Base-by-base conservation (phyloP, 2,113 vertebrate genomes). In the Xiphias gladius region DNA sequence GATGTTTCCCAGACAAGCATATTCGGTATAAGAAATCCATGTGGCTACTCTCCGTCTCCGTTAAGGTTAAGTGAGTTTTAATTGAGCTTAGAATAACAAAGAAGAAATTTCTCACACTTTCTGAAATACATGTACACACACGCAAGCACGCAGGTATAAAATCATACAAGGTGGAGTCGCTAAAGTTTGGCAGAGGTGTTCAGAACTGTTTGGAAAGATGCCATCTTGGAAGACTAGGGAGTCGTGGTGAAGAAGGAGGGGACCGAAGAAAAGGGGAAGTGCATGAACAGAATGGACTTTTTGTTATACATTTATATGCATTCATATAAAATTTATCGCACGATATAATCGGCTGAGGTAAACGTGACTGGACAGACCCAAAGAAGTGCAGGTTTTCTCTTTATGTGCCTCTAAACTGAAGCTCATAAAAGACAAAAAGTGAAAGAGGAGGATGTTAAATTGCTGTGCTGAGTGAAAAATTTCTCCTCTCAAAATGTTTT, bases 41-140 rank as follows among this genome's bases (percentile, higher is more conserved):
- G 37, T 9, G 20, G 30, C 74, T 48, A 3, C 67, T 73, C 65
- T 35, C 30, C 57, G 5, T 32, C 32, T 64, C 77, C 62, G 0
- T 69, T 80, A 3, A 41, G 46, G 57, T 77, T 82, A 69, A 83
- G 71, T 73, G 66, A 76, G 35, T 35, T 86, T 84, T 81, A 90
- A 88, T 71, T 84, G 78, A 86, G 59, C 79, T 76, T 82, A 67
- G 48, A 83, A 85, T 68, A 89, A 87, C 83, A 82, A n/a, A 82
- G 13, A 12, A 35, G n/a, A 54, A 2, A 55, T 28, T 74, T 39
- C 48, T 76, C 67, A 86, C 65, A 43, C 66, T 74, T 7, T 28
- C n/a, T 41, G 17, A 81, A 70, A 67, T 8, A 52, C 39, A 1
- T 20, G n/a, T 1, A 68, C 32, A 28, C 61, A 19, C 32, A 52